Percentiles rank a stretch among this genome's conserved stretches.
Conservation (phyloP, 2,113 vertebrate species). For the Clarias macrocephalus region DNA sequence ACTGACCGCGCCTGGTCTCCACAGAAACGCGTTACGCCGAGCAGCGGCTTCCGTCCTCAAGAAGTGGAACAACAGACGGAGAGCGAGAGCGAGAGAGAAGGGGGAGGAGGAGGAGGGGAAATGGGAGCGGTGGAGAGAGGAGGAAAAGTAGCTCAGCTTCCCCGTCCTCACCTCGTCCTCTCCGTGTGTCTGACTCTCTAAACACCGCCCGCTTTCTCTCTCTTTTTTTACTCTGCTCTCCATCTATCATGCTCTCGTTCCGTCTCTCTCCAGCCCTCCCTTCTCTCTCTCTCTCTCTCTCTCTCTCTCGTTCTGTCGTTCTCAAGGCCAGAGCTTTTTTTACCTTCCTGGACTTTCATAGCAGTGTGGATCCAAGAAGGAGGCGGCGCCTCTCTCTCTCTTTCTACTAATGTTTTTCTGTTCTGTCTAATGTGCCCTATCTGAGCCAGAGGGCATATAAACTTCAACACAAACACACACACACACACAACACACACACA, state of each 20-base stretch:
- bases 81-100: not conserved
- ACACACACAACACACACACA: slow-evolving; percentile 62
- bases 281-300: slow-evolving; percentile 37
- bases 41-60: slow-evolving; percentile 16
- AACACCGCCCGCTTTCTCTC: slow-evolving; percentile 59
- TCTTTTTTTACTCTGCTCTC: slow-evolving; percentile 37
- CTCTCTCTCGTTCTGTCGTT: slow-evolving; percentile 48
- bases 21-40: slow-evolving; percentile 35
- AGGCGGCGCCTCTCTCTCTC: slow-evolving; percentile 68
- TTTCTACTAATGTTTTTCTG: slow-evolving; percentile 39
- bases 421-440: slow-evolving; percentile 49
- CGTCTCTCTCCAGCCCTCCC: slow-evolving; percentile 46
- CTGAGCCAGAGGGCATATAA: slow-evolving; percentile 48
- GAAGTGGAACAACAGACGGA: not conserved
- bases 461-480: slow-evolving; percentile 34
- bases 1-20: slow-evolving; percentile 32
- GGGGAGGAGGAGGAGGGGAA: not conserved
- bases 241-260: slow-evolving; percentile 51
- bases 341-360: slow-evolving; percentile 69
- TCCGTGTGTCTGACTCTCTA: slow-evolving; percentile 74
- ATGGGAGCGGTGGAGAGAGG: slow-evolving; percentile 52
- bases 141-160: slow-evolving; percentile 60
- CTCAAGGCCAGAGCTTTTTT: slow-evolving; percentile 54
- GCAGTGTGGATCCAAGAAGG: slow-evolving; percentile 74
- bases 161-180: slow-evolving; percentile 64